Evolutionary conservation across 2,797 vertebrate species (phyloP).

Genomic region (Momotus momota): DNA sequence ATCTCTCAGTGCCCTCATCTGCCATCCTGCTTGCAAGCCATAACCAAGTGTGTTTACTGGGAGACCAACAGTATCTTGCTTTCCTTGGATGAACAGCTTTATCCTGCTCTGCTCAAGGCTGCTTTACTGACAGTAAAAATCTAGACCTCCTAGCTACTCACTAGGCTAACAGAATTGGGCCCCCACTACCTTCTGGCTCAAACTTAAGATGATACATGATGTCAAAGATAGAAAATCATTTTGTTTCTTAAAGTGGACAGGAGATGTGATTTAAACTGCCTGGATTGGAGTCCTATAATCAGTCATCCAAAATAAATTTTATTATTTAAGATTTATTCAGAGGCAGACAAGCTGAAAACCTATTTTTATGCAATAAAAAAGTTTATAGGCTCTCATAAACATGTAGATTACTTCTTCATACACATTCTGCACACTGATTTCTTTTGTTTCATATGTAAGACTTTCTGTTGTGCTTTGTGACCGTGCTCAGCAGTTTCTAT

Average conservation of each 20-base stretch:
- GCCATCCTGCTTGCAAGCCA: background rate
- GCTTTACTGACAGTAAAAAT: background rate
- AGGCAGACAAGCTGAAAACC: slow-evolving; percentile 9
- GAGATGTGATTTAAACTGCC: slow-evolving; percentile 20
- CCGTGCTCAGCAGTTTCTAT: background rate
- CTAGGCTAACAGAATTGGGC: background rate
- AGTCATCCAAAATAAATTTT: slow-evolving; percentile 27
- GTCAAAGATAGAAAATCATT: background rate
- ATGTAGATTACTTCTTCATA: slow-evolving; percentile 14
- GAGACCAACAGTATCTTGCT: background rate
- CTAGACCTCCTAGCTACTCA: accelerated
- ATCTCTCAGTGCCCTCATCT: background rate
- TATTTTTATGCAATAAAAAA: slow-evolving; percentile 33
- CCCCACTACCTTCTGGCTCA: background rate
- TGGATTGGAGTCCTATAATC: slow-evolving; percentile 6
- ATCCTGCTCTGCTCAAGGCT: background rate
- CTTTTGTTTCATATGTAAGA: slow-evolving; percentile 14
- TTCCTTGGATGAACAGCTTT: background rate
- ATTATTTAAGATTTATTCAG: slow-evolving; percentile 39
- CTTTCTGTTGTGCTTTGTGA: background rate
- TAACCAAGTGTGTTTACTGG: background rate
- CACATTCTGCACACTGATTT: background rate
- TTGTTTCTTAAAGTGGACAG: background rate
- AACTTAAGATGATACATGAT: background rate
- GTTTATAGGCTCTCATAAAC: slow-evolving; percentile 6